Conservation (phyloP, 2,113 vertebrate genomes). For the Ciconia maguari region DNA sequence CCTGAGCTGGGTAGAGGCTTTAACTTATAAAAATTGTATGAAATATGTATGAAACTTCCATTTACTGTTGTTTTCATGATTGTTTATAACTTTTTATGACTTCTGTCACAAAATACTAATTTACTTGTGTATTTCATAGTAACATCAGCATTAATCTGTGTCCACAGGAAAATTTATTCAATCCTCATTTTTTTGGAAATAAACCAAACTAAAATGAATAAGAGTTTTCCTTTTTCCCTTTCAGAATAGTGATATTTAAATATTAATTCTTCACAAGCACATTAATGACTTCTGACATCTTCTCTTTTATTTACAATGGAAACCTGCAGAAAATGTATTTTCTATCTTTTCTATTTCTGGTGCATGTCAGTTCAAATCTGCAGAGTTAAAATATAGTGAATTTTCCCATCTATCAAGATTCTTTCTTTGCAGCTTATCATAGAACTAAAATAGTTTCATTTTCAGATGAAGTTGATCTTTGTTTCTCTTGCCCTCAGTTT, state of each 20-base stretch:
- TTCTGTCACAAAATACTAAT: neutral
- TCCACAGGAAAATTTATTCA: neutral
- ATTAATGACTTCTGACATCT: neutral
- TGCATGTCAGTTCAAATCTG: neutral
- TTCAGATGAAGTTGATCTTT: neutral
- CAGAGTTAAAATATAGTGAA: neutral
- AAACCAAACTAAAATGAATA: neutral
- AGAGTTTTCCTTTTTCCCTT: neutral
- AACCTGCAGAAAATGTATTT: neutral
- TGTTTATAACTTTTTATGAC: neutral
- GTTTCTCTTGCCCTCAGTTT: neutral
- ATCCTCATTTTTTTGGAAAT: neutral
- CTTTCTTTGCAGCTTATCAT: neutral
- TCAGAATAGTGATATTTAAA: neutral
- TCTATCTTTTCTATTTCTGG: neutral
- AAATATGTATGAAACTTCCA: neutral
- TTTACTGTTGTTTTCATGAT: neutral
- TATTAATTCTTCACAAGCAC: neutral
- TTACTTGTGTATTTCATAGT: neutral
- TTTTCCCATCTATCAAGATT: neutral
- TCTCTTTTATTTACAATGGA: conserved; percentile 3
- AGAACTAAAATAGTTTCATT: neutral
- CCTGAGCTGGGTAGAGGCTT: neutral
- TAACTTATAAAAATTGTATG: neutral
- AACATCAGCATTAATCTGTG: neutral